phyloP scores from a whole-genome alignment of 2,888 invertebrate species.

The Drymonia ruficornis region DNA sequence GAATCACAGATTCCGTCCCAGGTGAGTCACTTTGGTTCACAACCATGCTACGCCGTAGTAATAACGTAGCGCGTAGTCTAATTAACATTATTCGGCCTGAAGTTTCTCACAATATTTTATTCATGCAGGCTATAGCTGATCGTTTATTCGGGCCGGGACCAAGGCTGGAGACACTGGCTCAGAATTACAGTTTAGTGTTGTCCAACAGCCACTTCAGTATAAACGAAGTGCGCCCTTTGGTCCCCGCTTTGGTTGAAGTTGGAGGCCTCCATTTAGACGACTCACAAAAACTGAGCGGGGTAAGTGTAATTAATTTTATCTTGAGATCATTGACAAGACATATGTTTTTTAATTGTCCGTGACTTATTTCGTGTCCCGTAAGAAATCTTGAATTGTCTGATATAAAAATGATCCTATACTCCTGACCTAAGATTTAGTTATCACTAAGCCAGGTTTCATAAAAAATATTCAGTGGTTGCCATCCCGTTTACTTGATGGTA shows the following conservation, averaged over 20 bases:
- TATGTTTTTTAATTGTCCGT: too few relatives aligned
- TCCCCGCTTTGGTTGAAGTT: constrained; percentile 83
- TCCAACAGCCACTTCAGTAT: constrained; percentile 85
- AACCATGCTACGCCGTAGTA: too few relatives aligned
- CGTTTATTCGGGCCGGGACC: constrained; percentile 79
- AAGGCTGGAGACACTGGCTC: constrained; percentile 69
- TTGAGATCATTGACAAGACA: neutral
- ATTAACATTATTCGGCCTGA: neutral
- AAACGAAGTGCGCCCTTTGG: constrained; percentile 81
- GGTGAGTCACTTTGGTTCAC: constrained; percentile 41
- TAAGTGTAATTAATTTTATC: constrained; percentile 41
- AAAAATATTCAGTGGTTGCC: too few relatives aligned
- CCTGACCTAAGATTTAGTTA: too few relatives aligned
- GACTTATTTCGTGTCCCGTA: too few relatives aligned
- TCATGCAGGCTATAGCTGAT: constrained; percentile 69
- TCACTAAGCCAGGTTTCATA: too few relatives aligned
- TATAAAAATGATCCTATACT: too few relatives aligned
- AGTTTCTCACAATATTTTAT: constrained; percentile 8
- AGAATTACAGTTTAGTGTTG: constrained; percentile 80
- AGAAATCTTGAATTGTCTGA: too few relatives aligned
- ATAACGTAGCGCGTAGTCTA: neutral
- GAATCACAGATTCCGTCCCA: constrained; percentile 76
- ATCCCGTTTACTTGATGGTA: too few relatives aligned
- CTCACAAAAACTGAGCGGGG: constrained; percentile 68
- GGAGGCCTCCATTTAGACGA: constrained; percentile 83